Percentiles rank a stretch among this genome's conserved stretches.
Evolutionary conservation across 2,113 vertebrate species (phyloP).

Genomic region (Microcebus ravelobensis): DNA sequence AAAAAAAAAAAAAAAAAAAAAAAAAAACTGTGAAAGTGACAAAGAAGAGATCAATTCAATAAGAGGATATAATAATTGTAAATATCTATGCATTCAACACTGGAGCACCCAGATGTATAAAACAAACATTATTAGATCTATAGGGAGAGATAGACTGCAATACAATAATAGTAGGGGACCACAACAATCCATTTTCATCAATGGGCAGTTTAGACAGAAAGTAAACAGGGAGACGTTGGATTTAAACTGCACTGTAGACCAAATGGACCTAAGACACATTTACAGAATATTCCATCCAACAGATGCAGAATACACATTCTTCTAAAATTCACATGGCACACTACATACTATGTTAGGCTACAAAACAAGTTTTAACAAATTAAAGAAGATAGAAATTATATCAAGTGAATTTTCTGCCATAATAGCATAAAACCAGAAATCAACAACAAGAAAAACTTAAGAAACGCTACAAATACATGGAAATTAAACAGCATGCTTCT

Average conservation of each 20-base stretch:
- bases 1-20: too few relatives aligned
- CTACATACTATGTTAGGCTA: neutral
- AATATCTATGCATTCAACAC: too few relatives aligned
- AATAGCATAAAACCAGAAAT: neutral
- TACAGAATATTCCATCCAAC: too few relatives aligned
- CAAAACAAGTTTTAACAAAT: neutral
- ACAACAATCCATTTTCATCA: neutral
- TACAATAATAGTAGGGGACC: neutral
- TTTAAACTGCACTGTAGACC: neutral
- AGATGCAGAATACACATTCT: too few relatives aligned
- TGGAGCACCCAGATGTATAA: too few relatives aligned
- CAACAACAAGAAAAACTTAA: neutral
- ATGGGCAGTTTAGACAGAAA: neutral
- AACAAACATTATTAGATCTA: neutral
- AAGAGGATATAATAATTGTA: too few relatives aligned
- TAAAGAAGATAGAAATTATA: neutral
- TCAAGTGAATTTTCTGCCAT: neutral
- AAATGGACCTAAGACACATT: too few relatives aligned
- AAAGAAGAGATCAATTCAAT: neutral
- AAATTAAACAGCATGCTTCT: neutral
- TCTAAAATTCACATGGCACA: neutral
- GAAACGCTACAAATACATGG: neutral
- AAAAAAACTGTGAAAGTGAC: neutral
- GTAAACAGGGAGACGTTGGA: neutral
- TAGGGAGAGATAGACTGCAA: neutral